Evolutionary conservation across 2,113 vertebrate genomes (phyloP), one percentile per base, ranked within the genome.

Genomic region (Narcine bancroftii): DNA sequence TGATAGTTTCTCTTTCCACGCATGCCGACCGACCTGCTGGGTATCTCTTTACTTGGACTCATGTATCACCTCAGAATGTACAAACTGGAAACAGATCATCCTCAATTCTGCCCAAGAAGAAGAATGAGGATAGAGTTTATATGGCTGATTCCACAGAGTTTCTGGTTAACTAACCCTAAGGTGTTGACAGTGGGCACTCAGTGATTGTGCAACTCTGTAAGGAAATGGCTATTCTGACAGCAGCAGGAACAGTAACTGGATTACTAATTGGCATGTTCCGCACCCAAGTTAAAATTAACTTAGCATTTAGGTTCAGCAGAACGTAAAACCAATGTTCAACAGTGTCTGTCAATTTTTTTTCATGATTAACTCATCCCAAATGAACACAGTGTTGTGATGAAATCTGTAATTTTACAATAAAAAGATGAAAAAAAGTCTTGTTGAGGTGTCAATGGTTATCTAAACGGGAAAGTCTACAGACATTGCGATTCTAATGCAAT

Each of bases 261-360:
- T 87, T 87, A 87, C 53, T 17, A 29, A 87, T 60, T 60, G 81
- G 56, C 10, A 56, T 11, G 50, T 50, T 81, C 45, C 47, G 24
- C 26, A 50, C 45, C 47, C 29, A n/a, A n/a, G 47, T 83, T 83
- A 83, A 83, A 83, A 83, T 87, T 87, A 87, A 87, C 53, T 2
- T 45, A 7, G 33, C 81, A 39, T 36, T 87, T 60, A 29, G 53
- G 17, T 60, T 87, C 81, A 87, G 56, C 53, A 87, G 81, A 56
- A 17, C 36, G 53, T 87, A 33, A 11, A 87, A 60, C n/a, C 29
- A 85, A 15, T 17, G 6, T 36, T 33, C 33, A 60, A 87, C 81
- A 60, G 53, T 39, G 53, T 85, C n/a, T 60, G 81, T 87, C 81
- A 85, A 85, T 87, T 87, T 87, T 87, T 63, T 17, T 60, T 39